A percentile compares a stretch with the other conserved stretches of the same genome.
These are phyloP conservation scores for Xiphophorus birchmanni DNA, from an alignment of 2,797 vertebrate species.

Conservation along the genomic window DNA sequence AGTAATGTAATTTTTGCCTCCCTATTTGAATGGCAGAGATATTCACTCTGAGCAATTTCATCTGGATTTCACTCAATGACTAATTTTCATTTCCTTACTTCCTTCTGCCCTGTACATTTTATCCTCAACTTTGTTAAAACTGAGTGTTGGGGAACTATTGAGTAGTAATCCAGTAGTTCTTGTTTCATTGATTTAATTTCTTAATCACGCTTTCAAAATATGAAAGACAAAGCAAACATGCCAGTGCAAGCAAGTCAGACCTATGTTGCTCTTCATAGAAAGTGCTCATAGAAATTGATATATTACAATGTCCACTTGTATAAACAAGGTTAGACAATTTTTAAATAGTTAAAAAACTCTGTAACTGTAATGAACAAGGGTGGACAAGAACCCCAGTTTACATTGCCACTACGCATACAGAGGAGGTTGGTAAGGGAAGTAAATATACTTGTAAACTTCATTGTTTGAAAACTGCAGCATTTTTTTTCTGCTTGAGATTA, in stretches of 20 bases:
- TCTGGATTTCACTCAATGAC: background rate
- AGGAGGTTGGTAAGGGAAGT: background rate
- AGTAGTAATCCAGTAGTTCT: background rate
- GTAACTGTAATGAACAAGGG: background rate
- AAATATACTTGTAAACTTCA: background rate
- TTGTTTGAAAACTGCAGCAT: background rate
- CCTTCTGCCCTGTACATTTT: background rate
- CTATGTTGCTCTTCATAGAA: background rate
- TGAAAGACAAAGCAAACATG: background rate
- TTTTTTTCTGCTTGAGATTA: background rate
- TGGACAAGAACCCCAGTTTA: background rate
- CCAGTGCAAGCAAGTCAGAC: background rate
- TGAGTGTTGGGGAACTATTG: too few relatives aligned
- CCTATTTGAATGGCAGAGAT: background rate
- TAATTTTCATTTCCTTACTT: background rate
- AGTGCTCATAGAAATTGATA: background rate
- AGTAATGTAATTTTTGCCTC: background rate
- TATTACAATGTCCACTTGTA: background rate
- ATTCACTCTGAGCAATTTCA: background rate
- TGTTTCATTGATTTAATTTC: background rate
- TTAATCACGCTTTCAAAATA: background rate
- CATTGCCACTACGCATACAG: too few relatives aligned
- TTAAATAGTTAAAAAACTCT: background rate
- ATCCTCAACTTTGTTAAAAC: too few relatives aligned
- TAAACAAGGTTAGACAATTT: background rate